Evolutionary conservation across 2,888 invertebrate species (phyloP).

Genomic region (Apomyelois bistriatella): DNA sequence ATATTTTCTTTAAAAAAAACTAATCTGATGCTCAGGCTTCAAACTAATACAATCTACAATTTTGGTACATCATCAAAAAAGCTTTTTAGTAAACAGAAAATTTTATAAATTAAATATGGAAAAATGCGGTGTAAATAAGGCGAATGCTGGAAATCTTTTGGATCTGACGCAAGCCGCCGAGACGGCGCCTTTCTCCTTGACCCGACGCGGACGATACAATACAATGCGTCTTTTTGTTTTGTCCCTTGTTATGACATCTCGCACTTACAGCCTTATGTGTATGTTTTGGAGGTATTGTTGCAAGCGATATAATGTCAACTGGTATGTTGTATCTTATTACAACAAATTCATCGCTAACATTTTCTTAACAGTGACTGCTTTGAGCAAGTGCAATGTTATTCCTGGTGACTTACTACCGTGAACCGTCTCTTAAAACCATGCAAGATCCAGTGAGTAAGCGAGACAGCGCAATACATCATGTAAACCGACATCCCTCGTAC

Average conservation of each 20-base stretch:
- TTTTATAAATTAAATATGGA: background rate
- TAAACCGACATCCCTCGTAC: no score
- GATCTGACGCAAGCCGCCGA: conserved; percentile 5
- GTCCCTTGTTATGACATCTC: conserved; percentile 31
- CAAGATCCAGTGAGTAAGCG: no score
- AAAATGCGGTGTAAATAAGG: background rate
- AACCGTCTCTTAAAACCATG: no score
- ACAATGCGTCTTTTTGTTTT: conserved; percentile 30
- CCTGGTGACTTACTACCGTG: no score
- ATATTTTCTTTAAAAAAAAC: no score
- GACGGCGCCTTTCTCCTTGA: conserved; percentile 53
- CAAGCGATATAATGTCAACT: background rate
- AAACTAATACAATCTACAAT: no score
- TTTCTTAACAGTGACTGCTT: no score
- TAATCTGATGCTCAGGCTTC: no score
- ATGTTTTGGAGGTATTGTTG: conserved; percentile 1
- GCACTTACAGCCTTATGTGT: conserved; percentile 6
- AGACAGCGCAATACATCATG: no score
- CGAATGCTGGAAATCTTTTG: background rate
- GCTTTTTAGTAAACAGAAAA: no score
- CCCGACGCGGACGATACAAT: conserved; percentile 32
- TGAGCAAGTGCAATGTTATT: no score
- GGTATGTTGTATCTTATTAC: background rate
- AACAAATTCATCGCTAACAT: background rate
- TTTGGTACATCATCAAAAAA: no score